Conservation (phyloP, 2,113 vertebrate species). For the Leptobrachium ailaonicum region DNA sequence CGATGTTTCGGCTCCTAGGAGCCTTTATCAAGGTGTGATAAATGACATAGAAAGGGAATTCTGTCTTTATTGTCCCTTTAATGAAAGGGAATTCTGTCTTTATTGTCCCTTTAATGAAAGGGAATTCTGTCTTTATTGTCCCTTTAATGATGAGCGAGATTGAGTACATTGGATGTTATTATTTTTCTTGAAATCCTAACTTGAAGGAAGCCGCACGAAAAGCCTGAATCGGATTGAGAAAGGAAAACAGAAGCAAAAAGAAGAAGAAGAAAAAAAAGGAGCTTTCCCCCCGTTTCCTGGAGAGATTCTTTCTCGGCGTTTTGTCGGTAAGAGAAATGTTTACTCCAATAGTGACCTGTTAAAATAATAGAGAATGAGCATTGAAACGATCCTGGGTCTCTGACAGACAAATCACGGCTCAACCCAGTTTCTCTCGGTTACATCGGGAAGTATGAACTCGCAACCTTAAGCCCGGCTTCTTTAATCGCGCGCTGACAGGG, state of each 20-base stretch:
- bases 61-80: no score
- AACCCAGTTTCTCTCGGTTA: constrained; percentile 59
- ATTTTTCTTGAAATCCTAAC: no score
- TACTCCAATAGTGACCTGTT: constrained; percentile 52
- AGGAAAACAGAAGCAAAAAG: not conserved
- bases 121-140: no score
- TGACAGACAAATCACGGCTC: constrained; percentile 62
- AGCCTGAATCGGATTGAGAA: no score
- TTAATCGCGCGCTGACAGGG: constrained; percentile 87
- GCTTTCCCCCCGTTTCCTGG: constrained; percentile 5
- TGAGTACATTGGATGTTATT: no score
- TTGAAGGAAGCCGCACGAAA: no score
- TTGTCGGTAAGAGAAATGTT: constrained; percentile 24
- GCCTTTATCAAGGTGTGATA: no score
- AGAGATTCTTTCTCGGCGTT: not conserved
- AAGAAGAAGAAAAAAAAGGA: not conserved
- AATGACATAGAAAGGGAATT: no score
- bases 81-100: no score
- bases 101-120: no score
- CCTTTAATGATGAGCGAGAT: no score
- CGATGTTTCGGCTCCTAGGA: no score
- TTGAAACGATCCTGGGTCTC: constrained; percentile 65
- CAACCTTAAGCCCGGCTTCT: constrained; percentile 65
- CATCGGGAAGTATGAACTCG: constrained; percentile 66
- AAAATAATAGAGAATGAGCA: constrained; percentile 56